These are phyloP conservation scores for Caenorhabditis inopinata DNA, from an alignment of 1,140 invertebrate genomes.

Conservation along the genomic window DNA sequence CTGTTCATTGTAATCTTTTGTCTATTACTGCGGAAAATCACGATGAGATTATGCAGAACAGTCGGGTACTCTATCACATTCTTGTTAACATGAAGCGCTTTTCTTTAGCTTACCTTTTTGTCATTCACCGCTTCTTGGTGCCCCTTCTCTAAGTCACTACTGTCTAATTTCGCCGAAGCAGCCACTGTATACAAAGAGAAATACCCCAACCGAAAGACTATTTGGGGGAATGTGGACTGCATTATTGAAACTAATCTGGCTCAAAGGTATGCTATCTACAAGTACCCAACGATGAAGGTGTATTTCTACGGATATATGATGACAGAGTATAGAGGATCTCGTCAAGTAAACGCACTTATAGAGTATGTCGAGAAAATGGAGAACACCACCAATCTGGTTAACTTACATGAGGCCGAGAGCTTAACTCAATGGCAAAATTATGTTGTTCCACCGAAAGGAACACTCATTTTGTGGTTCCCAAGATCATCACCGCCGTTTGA, in stretches of 20 bases:
- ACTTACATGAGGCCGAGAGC: background rate
- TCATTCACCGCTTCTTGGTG: background rate
- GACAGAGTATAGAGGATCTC: background rate
- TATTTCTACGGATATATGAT: background rate
- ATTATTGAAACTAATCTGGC: background rate
- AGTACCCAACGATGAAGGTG: conserved; percentile 6
- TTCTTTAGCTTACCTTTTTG: background rate
- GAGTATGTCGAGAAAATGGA: background rate
- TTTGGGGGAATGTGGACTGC: conserved; percentile 11
- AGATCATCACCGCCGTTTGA: background rate
- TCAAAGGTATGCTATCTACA: background rate
- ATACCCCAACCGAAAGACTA: background rate
- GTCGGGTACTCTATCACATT: background rate
- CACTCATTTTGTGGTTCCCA: conserved; percentile 1
- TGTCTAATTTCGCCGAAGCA: background rate
- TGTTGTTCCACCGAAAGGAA: background rate
- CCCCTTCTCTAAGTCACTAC: background rate
- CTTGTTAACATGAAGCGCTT: too few species aligned
- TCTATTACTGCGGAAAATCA: background rate
- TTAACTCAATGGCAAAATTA: background rate
- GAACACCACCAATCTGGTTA: background rate
- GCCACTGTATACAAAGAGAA: background rate
- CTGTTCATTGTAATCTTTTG: background rate
- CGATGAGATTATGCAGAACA: background rate
- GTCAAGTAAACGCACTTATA: background rate